Evolutionary conservation across 2,888 invertebrate species (phyloP), one percentile per base, ranked within the genome.

Genomic region (Lochmaea crataegi): DNA sequence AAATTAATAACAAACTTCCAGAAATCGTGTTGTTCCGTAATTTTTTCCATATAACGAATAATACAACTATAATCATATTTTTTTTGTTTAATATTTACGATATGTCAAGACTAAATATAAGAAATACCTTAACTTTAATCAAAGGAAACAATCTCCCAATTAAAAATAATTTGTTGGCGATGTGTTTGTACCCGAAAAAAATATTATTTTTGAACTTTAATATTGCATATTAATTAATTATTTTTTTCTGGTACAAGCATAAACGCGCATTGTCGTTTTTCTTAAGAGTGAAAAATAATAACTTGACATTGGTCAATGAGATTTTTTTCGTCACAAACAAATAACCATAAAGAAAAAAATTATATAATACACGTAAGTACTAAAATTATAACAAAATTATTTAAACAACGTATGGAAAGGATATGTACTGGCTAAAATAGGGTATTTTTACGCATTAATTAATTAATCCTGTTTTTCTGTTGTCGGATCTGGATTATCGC

Each of bases 401-500:
- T 73, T 73, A 72, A 73, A 77, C 71, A 77, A 68, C 76, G 79
- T 79, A 81, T 83, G 82, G 82, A 82, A 83, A 83, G 81, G 83
- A 84, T 83, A 83, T 84, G 83, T 83, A 80, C 80, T 75, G 74
- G 42, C 71, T 72, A 74, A 73, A 75, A 71, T 71, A 57, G 61
- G 9, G 53, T 60, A n/a, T 57, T 18, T 32, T 18, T 32, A 45
- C 14, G 45, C 11, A 32, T 11, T 22, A 56, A 14, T 14, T 32
- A 70, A 65, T 70, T 84, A 81, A 60, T 82, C 82, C 57, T 74
- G 76, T 77, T 80, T 82, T 6, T 80, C 79, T 58, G 74, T 77
- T 22, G 78, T 69, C 66, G 82, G 84, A 75, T 83, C 84, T 75
- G 82, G 79, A 79, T 83, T 84, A 78, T 87, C 86, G 58, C 85